Evolutionary conservation across 2,113 vertebrate genomes (phyloP).

Genomic region (Thunnus maccoyii): DNA sequence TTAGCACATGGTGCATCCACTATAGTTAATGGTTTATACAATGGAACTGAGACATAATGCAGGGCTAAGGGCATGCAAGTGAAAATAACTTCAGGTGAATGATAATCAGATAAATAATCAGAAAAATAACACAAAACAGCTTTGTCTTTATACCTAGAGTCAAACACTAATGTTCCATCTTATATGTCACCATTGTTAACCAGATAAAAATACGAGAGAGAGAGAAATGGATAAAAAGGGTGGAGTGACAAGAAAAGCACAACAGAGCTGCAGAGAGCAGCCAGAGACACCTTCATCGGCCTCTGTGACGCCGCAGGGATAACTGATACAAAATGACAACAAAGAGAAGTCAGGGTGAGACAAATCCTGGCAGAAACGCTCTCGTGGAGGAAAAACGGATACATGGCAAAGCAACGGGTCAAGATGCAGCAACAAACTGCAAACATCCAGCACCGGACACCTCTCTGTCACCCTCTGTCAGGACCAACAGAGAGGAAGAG

Average conservation of each 20-base stretch:
- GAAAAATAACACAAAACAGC: not conserved
- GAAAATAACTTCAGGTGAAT: not conserved
- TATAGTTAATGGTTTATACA: not conserved
- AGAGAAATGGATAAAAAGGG: conserved; percentile 25
- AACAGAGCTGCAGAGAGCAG: conserved; percentile 76
- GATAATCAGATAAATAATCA: not conserved
- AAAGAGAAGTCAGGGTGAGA: conserved; percentile 58
- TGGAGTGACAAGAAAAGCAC: conserved; percentile 74
- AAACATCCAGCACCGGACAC: conserved; percentile 51
- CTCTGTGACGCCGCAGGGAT: conserved; percentile 79
- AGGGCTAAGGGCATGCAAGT: not conserved
- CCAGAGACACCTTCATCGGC: conserved; percentile 80
- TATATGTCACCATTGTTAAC: not conserved
- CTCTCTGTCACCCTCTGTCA: conserved; percentile 56
- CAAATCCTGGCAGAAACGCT: conserved; percentile 55
- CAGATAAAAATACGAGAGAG: conserved; percentile 7
- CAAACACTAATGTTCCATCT: not conserved
- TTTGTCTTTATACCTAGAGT: not conserved
- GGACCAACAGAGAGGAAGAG: conserved; percentile 24
- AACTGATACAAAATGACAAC: conserved; percentile 80
- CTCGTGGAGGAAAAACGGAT: conserved; percentile 50
- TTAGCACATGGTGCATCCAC: not conserved
- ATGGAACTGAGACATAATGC: not conserved
- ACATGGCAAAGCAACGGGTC: conserved; percentile 48
- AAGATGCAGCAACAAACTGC: conserved; percentile 47